Conservation (phyloP, 2,113 vertebrate species). For the Brachyistius frenatus region DNA sequence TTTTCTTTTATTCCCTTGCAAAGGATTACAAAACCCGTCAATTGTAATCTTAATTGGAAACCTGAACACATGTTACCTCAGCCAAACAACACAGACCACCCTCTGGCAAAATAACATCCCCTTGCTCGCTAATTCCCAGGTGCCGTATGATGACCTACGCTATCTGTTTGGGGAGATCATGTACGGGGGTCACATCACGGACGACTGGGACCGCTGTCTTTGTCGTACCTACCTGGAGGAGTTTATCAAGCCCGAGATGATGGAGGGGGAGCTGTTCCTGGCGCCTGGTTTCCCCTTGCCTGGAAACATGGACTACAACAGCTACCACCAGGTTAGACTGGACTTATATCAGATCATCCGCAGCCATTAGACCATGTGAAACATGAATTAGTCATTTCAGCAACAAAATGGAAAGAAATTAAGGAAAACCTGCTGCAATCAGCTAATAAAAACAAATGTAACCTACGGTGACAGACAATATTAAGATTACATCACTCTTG, state of each 20-base stretch:
- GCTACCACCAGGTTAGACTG: slow-evolving; percentile 91
- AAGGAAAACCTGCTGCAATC: background rate
- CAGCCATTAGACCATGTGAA: background rate
- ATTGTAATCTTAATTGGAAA: slow-evolving; percentile 64
- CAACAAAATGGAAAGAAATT: background rate
- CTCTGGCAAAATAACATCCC: background rate
- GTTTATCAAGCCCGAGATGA: slow-evolving; percentile 93
- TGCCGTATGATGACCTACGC: slow-evolving; percentile 93
- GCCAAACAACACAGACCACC: slow-evolving; percentile 24
- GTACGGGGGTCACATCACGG: slow-evolving; percentile 97
- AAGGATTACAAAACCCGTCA: background rate
- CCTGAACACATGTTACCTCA: slow-evolving; percentile 40
- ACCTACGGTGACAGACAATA: background rate
- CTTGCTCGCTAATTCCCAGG: slow-evolving; percentile 80
- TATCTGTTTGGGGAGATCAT: slow-evolving; percentile 98
- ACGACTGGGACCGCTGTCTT: slow-evolving; percentile 95
- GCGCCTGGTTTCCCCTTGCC: slow-evolving; percentile 93
- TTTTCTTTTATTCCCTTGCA: background rate
- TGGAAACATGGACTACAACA: slow-evolving; percentile 90
- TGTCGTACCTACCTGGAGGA: slow-evolving; percentile 94
- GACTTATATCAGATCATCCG: background rate
- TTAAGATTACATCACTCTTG: background rate
- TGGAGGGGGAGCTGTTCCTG: slow-evolving; percentile 90
- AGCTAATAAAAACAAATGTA: background rate
- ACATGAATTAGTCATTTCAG: background rate